Conservation (phyloP, 1,140 invertebrate species). For the Homarus americanus region DNA sequence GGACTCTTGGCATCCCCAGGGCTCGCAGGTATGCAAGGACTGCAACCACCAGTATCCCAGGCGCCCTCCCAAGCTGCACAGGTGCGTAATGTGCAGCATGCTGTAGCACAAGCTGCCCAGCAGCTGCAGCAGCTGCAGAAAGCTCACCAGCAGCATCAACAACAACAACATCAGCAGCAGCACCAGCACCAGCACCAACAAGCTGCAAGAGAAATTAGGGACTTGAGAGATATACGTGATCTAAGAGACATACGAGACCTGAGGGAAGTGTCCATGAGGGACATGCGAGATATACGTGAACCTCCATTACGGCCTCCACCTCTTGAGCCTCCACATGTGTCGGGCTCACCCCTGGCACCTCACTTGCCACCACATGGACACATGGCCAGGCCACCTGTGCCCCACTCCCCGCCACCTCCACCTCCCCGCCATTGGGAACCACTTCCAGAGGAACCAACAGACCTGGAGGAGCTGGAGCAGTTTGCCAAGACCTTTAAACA, state of each 20-base stretch:
- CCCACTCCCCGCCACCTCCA: conserved; percentile 74
- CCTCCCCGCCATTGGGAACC: conserved; percentile 83
- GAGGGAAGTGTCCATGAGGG: conserved; percentile 72
- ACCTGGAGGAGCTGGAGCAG: conserved; percentile 96
- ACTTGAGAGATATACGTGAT: conserved; percentile 62
- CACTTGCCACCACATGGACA: conserved; percentile 70
- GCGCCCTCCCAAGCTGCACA: conserved; percentile 71
- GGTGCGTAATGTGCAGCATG: conserved; percentile 83
- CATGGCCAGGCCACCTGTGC: conserved; percentile 53
- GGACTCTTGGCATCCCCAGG: conserved; percentile 76
- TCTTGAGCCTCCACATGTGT: conserved; percentile 69
- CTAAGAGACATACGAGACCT: conserved; percentile 66
- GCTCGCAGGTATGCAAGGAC: conserved; percentile 70
- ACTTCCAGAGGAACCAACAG: conserved; percentile 93
- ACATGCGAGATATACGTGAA: conserved; percentile 72
- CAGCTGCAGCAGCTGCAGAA: conserved; percentile 89
- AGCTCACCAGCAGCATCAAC: conserved; percentile 80
- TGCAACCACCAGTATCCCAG: conserved; percentile 66
- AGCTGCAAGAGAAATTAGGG: conserved; percentile 48
- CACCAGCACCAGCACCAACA: conserved; percentile 59
- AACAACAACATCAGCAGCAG: conserved; percentile 74
- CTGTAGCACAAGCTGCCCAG: conserved; percentile 89
- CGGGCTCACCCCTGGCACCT: conserved; percentile 64
- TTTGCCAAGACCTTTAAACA: conserved; percentile 99
- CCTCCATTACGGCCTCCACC: conserved; percentile 62